Evolutionary conservation across 2,888 invertebrate genomes (phyloP).

Genomic region (Pimpla rufipes): DNA sequence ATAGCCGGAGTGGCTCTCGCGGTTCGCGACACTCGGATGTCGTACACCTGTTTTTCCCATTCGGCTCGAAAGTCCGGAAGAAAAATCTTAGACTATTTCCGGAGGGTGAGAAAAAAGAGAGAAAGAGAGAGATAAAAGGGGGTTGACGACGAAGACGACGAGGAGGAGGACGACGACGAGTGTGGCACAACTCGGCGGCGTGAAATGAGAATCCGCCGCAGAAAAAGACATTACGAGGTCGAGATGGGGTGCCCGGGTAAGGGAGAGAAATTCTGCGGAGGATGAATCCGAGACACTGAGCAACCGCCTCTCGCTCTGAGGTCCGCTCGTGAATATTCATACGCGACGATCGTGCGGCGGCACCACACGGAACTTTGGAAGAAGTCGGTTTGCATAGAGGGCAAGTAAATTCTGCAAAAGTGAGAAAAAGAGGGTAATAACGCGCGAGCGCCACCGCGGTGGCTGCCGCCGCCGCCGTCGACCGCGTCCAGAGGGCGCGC

Average conservation of each 20-base stretch:
- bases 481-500: constrained; percentile 32
- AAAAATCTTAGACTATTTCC: constrained; percentile 39
- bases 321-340: constrained; percentile 65
- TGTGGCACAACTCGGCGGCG: neutral
- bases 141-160: neutral
- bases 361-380: constrained; percentile 60
- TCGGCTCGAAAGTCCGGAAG: constrained; percentile 11
- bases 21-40: constrained; percentile 4
- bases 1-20: constrained; percentile 23
- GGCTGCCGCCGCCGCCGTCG: neutral
- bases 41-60: constrained; percentile 36
- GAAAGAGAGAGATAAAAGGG: neutral
- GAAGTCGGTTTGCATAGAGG: constrained; percentile 51
- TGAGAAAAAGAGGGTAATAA: constrained; percentile 61
- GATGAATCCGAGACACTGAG: constrained; percentile 45
- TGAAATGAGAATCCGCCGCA: constrained; percentile 49
- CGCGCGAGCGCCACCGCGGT: constrained; percentile 33
- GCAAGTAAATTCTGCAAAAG: constrained; percentile 54
- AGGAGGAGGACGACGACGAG: neutral
- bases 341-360: constrained; percentile 41
- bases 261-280: neutral
- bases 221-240: constrained; percentile 25
- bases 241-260: constrained; percentile 1
- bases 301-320: constrained; percentile 3
- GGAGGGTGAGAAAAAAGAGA: neutral